Evolutionary conservation across 2,113 vertebrate species (phyloP).

Genomic region (Pelobates fuscus): DNA sequence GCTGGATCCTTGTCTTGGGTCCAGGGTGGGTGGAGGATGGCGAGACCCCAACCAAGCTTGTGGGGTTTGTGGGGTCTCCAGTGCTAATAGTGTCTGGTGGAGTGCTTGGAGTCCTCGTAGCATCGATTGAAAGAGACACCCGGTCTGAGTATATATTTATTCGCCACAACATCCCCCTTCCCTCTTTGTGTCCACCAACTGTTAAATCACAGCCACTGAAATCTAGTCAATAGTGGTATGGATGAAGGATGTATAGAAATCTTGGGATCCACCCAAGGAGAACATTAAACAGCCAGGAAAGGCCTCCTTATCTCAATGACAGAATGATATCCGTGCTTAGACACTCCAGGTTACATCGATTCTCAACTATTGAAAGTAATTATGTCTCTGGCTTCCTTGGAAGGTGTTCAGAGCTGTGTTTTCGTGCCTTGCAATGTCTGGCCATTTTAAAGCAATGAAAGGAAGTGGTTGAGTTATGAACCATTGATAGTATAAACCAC

Average conservation of each 20-base stretch:
- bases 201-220: constrained; percentile 14
- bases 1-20: no score
- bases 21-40: no score
- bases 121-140: no score
- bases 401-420: constrained; percentile 30
- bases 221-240: constrained; percentile 14
- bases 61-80: no score
- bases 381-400: constrained; percentile 11
- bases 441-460: constrained; percentile 25
- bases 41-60: no score
- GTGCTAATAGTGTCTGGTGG: no score
- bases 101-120: no score
- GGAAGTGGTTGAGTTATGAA: constrained; percentile 18
- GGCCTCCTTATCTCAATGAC: constrained; percentile 13
- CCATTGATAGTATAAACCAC: constrained; percentile 21
- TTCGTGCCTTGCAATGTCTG: constrained; percentile 12
- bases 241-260: constrained; percentile 2
- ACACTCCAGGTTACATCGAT: constrained; percentile 9
- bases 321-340: constrained; percentile 6
- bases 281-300: constrained; percentile 19
- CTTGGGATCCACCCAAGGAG: constrained; percentile 31
- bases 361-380: constrained; percentile 18
- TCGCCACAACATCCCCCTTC: background rate
- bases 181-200: background rate
- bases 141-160: background rate